Evolutionary conservation across 2,888 invertebrate species (phyloP).

Genomic region (Diadromus collaris): DNA sequence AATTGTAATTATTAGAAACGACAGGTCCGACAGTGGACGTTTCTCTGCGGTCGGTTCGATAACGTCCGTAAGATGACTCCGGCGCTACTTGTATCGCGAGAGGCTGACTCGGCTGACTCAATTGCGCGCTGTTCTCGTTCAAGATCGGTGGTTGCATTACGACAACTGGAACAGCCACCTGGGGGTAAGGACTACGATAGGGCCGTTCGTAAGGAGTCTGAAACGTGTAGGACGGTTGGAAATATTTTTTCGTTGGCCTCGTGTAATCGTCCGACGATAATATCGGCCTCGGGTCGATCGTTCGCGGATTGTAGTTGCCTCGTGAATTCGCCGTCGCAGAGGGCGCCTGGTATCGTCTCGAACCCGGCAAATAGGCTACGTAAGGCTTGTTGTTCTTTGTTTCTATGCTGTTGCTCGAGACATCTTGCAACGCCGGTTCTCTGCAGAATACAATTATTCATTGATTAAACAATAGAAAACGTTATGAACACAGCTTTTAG

Average conservation of each 20-base stretch:
- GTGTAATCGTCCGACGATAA: constrained; percentile 61
- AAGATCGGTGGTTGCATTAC: constrained; percentile 66
- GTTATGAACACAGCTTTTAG: not conserved
- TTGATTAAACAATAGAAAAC: not conserved
- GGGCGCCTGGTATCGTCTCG: constrained; percentile 57
- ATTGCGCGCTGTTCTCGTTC: constrained; percentile 52
- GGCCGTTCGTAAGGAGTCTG: constrained; percentile 61
- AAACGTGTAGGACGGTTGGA: constrained; percentile 63
- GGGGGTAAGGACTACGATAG: constrained; percentile 61
- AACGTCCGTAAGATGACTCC: constrained; percentile 53
- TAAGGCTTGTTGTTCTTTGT: constrained; percentile 66
- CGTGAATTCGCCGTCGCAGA: constrained; percentile 63
- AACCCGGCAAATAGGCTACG: constrained; percentile 56
- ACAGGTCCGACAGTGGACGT: constrained; percentile 6
- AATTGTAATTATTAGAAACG: constrained; percentile 3
- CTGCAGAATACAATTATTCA: constrained; percentile 62
- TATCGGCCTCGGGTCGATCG: constrained; percentile 65
- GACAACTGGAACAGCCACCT: constrained; percentile 63
- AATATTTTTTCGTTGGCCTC: constrained; percentile 68
- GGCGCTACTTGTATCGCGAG: constrained; percentile 43
- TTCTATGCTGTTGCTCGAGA: constrained; percentile 75
- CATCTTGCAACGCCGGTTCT: constrained; percentile 71
- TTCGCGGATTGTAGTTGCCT: constrained; percentile 62
- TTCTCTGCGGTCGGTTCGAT: constrained; percentile 46
- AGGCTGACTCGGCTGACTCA: constrained; percentile 45